Evolutionary conservation across 1,140 invertebrate genomes (phyloP).

Genomic region (Drosophila tsacasi): DNA sequence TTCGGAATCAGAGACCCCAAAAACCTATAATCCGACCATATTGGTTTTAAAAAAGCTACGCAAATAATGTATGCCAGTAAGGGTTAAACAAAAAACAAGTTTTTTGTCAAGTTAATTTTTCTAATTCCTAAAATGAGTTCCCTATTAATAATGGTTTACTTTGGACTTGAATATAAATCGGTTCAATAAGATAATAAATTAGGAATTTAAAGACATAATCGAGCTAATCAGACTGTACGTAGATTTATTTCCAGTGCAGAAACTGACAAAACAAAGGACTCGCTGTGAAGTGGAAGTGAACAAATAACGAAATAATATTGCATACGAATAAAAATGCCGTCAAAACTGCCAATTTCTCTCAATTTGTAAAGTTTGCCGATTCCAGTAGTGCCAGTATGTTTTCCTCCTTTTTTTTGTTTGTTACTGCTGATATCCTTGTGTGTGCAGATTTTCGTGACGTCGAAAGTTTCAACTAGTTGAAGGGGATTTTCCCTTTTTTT

Average conservation of each 20-base stretch:
- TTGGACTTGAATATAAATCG: no score
- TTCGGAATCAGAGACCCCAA: no score
- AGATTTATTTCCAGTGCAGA: background rate
- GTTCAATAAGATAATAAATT: no score
- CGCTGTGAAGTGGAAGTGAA: slow-evolving; percentile 14
- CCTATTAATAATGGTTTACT: no score
- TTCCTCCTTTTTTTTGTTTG: background rate
- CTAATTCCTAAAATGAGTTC: no score
- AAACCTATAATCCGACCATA: no score
- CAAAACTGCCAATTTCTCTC: slow-evolving; percentile 51
- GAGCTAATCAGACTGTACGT: background rate
- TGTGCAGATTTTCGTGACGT: slow-evolving; percentile 26
- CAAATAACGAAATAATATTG: slow-evolving; percentile 49
- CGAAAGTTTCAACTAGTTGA: slow-evolving; percentile 32
- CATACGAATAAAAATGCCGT: slow-evolving; percentile 50
- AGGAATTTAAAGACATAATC: background rate
- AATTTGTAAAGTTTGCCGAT: slow-evolving; percentile 47
- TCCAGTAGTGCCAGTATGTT: slow-evolving; percentile 9
- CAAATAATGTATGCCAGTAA: no score
- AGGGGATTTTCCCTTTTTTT: background rate
- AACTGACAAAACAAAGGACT: slow-evolving; percentile 21
- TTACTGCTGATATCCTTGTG: slow-evolving; percentile 10
- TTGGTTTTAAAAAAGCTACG: no score
- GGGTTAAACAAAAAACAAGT: no score
- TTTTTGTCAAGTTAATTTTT: background rate